A percentile compares a stretch with the other conserved stretches of the same genome.
These are phyloP conservation scores for Brachymystax lenok DNA, from an alignment of 2,797 vertebrate species.

Conservation along the genomic window DNA sequence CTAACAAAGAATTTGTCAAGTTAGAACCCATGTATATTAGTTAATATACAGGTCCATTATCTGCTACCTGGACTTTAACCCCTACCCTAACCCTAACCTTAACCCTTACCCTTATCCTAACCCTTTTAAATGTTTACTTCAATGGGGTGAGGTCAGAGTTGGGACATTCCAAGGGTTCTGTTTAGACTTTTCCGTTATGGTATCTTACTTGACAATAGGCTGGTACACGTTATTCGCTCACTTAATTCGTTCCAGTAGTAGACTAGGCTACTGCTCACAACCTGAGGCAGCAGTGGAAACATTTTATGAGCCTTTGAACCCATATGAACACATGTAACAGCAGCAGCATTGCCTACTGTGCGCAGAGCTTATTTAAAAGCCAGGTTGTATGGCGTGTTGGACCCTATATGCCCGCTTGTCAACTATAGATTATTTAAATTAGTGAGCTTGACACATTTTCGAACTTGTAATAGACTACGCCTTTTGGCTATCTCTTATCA, in stretches of 20 bases:
- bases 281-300: neutral
- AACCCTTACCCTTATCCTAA: too few species aligned
- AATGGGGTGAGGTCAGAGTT: too few species aligned
- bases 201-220: neutral
- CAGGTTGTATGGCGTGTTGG: neutral
- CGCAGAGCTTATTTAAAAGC: neutral
- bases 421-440: neutral
- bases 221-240: neutral
- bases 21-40: too few species aligned
- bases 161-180: too few species aligned
- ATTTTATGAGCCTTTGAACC: neutral
- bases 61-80: too few species aligned
- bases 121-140: too few species aligned
- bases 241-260: neutral
- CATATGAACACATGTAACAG: conserved; percentile 13
- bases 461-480: neutral
- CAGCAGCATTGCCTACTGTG: neutral
- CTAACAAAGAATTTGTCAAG: too few species aligned
- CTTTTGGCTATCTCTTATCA: neutral
- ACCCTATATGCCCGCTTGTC: neutral
- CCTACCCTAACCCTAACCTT: too few species aligned
- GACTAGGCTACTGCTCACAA: neutral
- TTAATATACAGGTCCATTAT: too few species aligned
- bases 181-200: neutral
- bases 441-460: neutral